These are phyloP conservation scores for Takifugu bimaculatus DNA, from an alignment of 2,113 vertebrate genomes.

Conservation along the genomic window DNA sequence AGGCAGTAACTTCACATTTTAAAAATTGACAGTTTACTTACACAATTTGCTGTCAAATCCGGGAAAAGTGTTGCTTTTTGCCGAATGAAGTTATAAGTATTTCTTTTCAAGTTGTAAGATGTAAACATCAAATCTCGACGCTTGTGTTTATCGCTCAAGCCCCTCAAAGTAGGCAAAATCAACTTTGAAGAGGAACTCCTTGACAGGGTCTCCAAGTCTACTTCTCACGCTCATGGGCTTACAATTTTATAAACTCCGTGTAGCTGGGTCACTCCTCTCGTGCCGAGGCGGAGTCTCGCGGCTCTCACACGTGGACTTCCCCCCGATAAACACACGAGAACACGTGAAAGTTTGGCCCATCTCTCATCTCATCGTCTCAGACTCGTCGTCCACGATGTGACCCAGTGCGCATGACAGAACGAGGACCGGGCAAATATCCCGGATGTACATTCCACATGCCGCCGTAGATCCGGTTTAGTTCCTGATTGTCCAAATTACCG, in stretches of 20 bases:
- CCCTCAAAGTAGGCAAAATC: not conserved
- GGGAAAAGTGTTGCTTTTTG: too few relatives aligned
- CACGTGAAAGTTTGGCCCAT: constrained; percentile 43
- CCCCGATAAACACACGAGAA: constrained; percentile 46
- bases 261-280: constrained; percentile 3
- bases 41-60: too few relatives aligned
- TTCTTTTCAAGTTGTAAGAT: not conserved
- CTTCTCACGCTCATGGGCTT: constrained; percentile 1
- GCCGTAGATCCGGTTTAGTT: not conserved
- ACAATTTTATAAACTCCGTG: constrained; percentile 35
- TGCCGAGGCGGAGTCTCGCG: constrained; percentile 29
- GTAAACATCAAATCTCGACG: not conserved
- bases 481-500: not conserved
- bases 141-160: not conserved
- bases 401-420: constrained; percentile 29
- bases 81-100: too few relatives aligned
- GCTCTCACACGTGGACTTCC: constrained; percentile 40
- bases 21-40: too few relatives aligned
- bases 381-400: not conserved
- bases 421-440: not conserved
- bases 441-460: not conserved
- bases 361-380: not conserved
- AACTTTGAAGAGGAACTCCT: not conserved
- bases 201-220: constrained; percentile 9
- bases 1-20: too few relatives aligned